These are phyloP conservation scores for Strigops habroptila DNA, from an alignment of 2,113 vertebrate genomes.

Conservation along the genomic window DNA sequence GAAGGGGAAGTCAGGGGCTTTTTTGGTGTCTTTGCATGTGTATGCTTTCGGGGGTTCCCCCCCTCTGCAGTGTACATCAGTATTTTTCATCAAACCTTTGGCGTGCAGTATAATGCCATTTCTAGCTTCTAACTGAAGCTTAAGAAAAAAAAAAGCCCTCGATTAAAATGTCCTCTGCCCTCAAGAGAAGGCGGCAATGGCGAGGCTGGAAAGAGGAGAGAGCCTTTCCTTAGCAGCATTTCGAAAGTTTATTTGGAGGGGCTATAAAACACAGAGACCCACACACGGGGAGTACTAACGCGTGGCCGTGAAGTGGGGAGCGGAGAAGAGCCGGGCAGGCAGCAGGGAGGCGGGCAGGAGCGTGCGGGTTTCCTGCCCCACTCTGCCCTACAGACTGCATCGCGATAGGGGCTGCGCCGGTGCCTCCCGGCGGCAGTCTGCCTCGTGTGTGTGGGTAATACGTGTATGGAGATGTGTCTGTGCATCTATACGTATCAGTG, in stretches of 20 bases:
- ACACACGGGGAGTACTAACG: neutral
- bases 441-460: neutral
- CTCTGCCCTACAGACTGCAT: neutral
- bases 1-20: neutral
- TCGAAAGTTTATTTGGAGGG: conserved; percentile 35
- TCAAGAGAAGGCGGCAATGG: neutral
- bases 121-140: conserved; percentile 56
- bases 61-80: neutral
- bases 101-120: conserved; percentile 59
- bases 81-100: conserved; percentile 32
- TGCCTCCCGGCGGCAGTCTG: neutral
- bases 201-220: neutral
- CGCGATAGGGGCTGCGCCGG: neutral
- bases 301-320: neutral
- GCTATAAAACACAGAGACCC: neutral
- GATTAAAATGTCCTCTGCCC: conserved; percentile 39
- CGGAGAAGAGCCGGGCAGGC: neutral
- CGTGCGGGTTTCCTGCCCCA: neutral
- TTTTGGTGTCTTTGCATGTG: neutral
- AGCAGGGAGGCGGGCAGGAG: neutral
- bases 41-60: neutral
- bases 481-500: neutral
- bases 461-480: neutral
- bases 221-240: neutral
- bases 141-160: conserved; percentile 4